A percentile compares a stretch with the other conserved stretches of the same genome.
Evolutionary conservation across 2,888 invertebrate species (phyloP).

Genomic region (Cosmia pyralina): DNA sequence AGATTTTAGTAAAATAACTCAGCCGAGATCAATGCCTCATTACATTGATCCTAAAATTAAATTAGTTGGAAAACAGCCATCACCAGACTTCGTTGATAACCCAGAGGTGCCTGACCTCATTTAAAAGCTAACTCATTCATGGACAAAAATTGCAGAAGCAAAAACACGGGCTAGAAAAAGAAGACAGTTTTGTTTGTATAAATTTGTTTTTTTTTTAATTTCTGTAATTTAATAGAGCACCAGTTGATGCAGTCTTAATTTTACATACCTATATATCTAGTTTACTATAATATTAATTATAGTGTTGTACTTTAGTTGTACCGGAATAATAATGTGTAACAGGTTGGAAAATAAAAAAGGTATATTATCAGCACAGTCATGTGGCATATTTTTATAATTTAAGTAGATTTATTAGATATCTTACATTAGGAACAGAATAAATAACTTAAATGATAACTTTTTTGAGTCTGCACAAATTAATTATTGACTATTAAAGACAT

Average conservation of each 20-base stretch:
- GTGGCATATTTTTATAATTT: constrained; percentile 18
- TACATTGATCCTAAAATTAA: constrained; percentile 76
- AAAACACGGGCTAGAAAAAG: not conserved
- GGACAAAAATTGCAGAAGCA: not conserved
- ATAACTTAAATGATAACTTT: constrained; percentile 46
- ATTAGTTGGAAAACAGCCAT: constrained; percentile 80
- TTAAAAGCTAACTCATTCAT: constrained; percentile 67
- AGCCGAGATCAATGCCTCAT: constrained; percentile 64
- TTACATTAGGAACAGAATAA: constrained; percentile 45
- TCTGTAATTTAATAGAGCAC: constrained; percentile 35
- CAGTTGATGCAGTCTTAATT: constrained; percentile 29
- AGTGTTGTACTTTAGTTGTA: constrained; percentile 30
- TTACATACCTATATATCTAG: constrained; percentile 3
- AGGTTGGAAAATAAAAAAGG: constrained; percentile 18
- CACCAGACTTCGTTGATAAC: constrained; percentile 88
- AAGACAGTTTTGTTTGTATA: not conserved
- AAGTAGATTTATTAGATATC: constrained; percentile 21
- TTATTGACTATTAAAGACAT: constrained; percentile 6
- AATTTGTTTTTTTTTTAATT: constrained; percentile 8
- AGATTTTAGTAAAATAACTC: constrained; percentile 91
- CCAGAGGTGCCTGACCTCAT: constrained; percentile 92
- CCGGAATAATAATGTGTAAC: constrained; percentile 17
- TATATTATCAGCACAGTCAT: constrained; percentile 7
- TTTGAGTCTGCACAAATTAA: constrained; percentile 41
- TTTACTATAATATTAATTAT: not conserved